Conservation (phyloP, 2,113 vertebrate species). For the Odontesthes bonariensis region DNA sequence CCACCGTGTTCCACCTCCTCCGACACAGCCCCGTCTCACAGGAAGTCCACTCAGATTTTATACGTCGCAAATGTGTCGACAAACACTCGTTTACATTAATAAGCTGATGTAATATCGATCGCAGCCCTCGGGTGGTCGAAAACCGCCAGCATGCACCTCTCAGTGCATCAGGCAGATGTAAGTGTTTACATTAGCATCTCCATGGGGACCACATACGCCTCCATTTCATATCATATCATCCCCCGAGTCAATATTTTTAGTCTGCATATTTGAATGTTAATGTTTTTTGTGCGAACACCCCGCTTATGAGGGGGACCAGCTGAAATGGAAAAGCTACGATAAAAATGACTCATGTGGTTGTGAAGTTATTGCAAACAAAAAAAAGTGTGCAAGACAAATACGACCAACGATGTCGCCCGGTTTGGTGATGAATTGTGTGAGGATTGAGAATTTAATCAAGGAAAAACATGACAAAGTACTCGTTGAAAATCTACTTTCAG, state of each 20-base stretch:
- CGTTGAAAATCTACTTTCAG: no score
- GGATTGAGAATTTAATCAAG: no score
- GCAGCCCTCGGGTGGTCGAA: conserved; percentile 25
- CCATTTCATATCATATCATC: background rate
- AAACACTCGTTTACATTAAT: conserved; percentile 19
- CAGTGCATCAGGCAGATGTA: background rate
- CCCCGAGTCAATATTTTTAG: background rate
- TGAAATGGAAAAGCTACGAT: no score
- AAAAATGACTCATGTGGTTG: no score
- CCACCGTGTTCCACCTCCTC: conserved; percentile 15
- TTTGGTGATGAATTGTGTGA: no score
- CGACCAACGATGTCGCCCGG: no score
- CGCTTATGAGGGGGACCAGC: background rate
- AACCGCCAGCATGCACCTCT: conserved; percentile 22
- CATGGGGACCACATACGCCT: conserved; percentile 39
- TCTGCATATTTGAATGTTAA: conserved; percentile 4
- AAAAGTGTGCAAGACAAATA: no score
- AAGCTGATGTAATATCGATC: conserved; percentile 21
- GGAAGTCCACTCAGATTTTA: conserved; percentile 16
- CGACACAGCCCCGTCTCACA: conserved; percentile 24
- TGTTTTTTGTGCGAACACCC: conserved; percentile 7
- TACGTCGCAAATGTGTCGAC: conserved; percentile 9
- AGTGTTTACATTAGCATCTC: conserved; percentile 25
- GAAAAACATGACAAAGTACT: no score
- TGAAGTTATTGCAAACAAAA: no score